phyloP scores from a whole-genome alignment of 1,140 invertebrate species.

The Hypothenemus hampei region DNA sequence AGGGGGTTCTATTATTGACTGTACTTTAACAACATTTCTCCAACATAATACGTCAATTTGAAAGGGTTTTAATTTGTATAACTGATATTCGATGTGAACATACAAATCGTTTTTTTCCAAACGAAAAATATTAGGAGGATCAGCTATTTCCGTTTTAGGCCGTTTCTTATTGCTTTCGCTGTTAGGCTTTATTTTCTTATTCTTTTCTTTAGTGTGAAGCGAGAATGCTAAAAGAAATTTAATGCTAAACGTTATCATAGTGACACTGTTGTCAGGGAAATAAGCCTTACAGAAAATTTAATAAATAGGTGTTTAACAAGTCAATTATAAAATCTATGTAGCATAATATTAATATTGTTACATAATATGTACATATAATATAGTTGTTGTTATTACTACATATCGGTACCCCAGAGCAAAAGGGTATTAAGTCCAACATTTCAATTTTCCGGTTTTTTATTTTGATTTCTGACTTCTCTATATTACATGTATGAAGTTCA shows the following conservation, averaged over 20 bases:
- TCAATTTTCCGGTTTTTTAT: no score
- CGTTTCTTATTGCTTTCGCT: not conserved
- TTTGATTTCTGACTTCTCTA: no score
- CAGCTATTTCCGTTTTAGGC: not conserved
- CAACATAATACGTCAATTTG: constrained; percentile 27
- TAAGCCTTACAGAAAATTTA: no score
- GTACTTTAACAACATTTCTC: constrained; percentile 20
- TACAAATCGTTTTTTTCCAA: constrained; percentile 1
- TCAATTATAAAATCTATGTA: no score
- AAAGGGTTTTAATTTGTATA: constrained; percentile 15
- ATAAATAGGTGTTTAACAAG: no score
- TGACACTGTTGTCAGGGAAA: no score
- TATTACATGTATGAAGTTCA: no score
- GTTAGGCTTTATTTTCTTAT: not conserved
- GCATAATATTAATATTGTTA: no score
- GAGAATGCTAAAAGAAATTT: constrained; percentile 19
- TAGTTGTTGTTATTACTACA: no score
- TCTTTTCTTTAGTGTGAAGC: not conserved
- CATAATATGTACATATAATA: no score
- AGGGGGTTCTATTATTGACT: not conserved
- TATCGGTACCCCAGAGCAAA: no score
- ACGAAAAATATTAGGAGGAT: constrained; percentile 9
- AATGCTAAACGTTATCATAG: constrained; percentile 13
- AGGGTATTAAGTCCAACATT: no score
- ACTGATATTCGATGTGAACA: constrained; percentile 25